Conservation (phyloP, 2,888 invertebrate genomes). For the Hirtodrosophila histrioides region DNA sequence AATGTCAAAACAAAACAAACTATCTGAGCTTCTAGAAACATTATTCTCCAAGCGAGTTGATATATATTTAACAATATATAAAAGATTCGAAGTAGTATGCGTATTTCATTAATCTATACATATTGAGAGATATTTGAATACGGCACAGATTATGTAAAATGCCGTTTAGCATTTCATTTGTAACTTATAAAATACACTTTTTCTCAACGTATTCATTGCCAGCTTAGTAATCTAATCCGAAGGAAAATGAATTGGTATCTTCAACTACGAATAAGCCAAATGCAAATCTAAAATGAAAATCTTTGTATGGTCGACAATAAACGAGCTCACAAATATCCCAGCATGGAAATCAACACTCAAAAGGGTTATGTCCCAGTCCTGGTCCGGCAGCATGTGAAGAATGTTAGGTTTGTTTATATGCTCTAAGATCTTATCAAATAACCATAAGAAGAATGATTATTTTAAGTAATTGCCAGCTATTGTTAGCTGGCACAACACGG, state of each 20-base stretch:
- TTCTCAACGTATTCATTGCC: constrained; percentile 2
- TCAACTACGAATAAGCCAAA: constrained; percentile 24
- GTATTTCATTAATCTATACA: too few species aligned
- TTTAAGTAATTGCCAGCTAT: constrained; percentile 69
- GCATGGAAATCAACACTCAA: constrained; percentile 52
- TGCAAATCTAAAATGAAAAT: constrained; percentile 69
- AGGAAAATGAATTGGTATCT: constrained; percentile 35
- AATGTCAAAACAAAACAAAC: too few species aligned
- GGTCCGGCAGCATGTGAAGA: constrained; percentile 26
- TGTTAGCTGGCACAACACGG: constrained; percentile 30
- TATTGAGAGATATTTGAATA: too few species aligned
- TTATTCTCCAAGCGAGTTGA: too few species aligned
- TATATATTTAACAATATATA: too few species aligned
- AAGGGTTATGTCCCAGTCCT: constrained; percentile 55
- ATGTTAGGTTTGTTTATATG: constrained; percentile 37
- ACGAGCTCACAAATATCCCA: constrained; percentile 29
- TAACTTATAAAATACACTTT: not conserved
- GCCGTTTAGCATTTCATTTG: not conserved
- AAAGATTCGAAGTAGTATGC: too few species aligned
- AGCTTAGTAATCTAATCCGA: constrained; percentile 1
- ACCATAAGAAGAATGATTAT: constrained; percentile 73
- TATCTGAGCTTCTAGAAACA: too few species aligned
- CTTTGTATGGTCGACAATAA: constrained; percentile 36
- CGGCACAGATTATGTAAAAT: too few species aligned
- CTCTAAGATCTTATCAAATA: constrained; percentile 74